phyloP scores from a whole-genome alignment of 2,797 vertebrate species.

The Dicrostonyx torquatus region DNA sequence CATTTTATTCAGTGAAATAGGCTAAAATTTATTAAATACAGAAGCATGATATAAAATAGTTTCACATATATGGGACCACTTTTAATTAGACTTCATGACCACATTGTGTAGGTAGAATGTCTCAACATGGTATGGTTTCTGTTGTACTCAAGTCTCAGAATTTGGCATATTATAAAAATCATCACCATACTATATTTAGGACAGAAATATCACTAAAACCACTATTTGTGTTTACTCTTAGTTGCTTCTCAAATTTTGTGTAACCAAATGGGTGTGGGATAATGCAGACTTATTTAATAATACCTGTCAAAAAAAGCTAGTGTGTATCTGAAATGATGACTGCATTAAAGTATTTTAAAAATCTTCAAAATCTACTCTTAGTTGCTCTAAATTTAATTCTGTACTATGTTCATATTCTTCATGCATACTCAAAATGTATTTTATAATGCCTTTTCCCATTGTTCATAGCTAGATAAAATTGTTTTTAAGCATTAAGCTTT shows the following conservation, averaged over 20 bases:
- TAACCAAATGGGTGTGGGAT: conserved; percentile 74
- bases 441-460: conserved; percentile 75
- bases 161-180: conserved; percentile 82
- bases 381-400: conserved; percentile 79
- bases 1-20: conserved; percentile 68
- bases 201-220: conserved; percentile 82
- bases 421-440: conserved; percentile 71
- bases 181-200: conserved; percentile 80
- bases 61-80: conserved; percentile 78
- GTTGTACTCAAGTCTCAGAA: conserved; percentile 83
- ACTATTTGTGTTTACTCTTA: conserved; percentile 82
- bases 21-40: conserved; percentile 63
- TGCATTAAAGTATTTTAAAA: conserved; percentile 67
- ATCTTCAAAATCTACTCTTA: conserved; percentile 75
- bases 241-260: conserved; percentile 75
- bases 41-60: conserved; percentile 75
- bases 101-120: conserved; percentile 79
- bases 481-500: conserved; percentile 76
- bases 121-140: conserved; percentile 84
- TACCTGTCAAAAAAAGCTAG: conserved; percentile 69
- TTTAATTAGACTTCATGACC: conserved; percentile 83
- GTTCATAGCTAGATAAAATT: conserved; percentile 72
- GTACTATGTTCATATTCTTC: conserved; percentile 78
- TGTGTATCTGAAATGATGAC: conserved; percentile 69
- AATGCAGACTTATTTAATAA: conserved; percentile 80